These are phyloP conservation scores for Seriola aureovittata DNA, from an alignment of 2,113 vertebrate species.

Conservation along the genomic window DNA sequence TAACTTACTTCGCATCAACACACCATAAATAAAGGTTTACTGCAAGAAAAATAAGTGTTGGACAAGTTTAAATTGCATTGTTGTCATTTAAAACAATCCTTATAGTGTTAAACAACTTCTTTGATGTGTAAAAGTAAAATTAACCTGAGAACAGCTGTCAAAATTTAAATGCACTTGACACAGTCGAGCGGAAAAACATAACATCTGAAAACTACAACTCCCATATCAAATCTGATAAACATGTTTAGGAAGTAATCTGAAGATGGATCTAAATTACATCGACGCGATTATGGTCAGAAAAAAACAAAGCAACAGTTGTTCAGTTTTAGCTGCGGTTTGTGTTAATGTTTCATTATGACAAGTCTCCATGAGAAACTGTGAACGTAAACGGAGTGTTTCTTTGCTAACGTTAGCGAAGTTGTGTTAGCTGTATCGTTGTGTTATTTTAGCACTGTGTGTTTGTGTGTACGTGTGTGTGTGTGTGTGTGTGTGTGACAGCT, in stretches of 20 bases:
- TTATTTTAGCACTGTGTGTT: slow-evolving; percentile 9
- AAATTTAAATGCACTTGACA: neutral
- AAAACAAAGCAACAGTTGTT: neutral
- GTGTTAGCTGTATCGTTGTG: slow-evolving; percentile 35
- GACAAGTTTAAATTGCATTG: neutral
- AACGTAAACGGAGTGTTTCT: neutral
- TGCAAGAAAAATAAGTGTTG: neutral
- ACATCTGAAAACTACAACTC: slow-evolving; percentile 81
- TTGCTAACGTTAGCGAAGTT: slow-evolving; percentile 46
- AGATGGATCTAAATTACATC: slow-evolving; percentile 38
- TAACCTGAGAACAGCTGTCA: too few species aligned
- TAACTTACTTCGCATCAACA: too few species aligned
- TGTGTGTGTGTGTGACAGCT: slow-evolving; percentile 63
- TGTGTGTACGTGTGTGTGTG: slow-evolving; percentile 6
- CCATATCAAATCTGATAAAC: slow-evolving; percentile 67
- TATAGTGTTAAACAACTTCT: neutral
- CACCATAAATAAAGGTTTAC: neutral
- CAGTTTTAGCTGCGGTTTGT: neutral
- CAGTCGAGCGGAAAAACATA: neutral
- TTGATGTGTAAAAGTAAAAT: neutral
- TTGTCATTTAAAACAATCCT: neutral
- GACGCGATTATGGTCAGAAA: neutral
- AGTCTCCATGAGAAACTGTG: neutral
- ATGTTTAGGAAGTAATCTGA: slow-evolving; percentile 82
- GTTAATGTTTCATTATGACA: neutral